phyloP scores from a whole-genome alignment of 2,888 invertebrate species.

The Metalampra italica region DNA sequence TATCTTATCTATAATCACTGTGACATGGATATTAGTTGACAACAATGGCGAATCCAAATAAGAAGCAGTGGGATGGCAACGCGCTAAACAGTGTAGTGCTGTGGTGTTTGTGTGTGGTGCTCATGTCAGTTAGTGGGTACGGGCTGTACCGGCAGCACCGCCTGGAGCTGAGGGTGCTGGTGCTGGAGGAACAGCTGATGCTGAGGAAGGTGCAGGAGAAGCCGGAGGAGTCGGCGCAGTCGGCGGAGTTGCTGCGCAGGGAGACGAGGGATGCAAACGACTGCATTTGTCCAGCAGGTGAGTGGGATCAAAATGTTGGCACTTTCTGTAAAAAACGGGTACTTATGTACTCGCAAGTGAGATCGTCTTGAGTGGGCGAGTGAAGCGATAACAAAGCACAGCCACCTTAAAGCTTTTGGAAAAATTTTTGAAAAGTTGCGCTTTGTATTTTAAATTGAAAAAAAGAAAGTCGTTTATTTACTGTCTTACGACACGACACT shows the following conservation, averaged over 20 bases:
- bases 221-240: slow-evolving; percentile 16
- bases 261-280: slow-evolving; percentile 58
- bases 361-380: too few species aligned
- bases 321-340: neutral
- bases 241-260: slow-evolving; percentile 41
- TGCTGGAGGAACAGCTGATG: slow-evolving; percentile 47
- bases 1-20: neutral
- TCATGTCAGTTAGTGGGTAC: slow-evolving; percentile 55
- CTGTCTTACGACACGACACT: too few species aligned
- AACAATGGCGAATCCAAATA: slow-evolving; percentile 45
- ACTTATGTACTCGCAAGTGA: neutral
- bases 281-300: slow-evolving; percentile 70
- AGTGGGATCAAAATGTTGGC: slow-evolving; percentile 19
- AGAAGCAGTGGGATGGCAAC: slow-evolving; percentile 43
- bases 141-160: slow-evolving; percentile 59
- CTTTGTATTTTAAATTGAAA: too few species aligned
- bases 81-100: slow-evolving; percentile 60
- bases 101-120: slow-evolving; percentile 64
- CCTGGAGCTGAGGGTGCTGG: slow-evolving; percentile 56
- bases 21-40: neutral
- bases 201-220: slow-evolving; percentile 26
- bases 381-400: too few species aligned
- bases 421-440: too few species aligned
- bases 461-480: too few species aligned
- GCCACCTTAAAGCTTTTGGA: too few species aligned